These are phyloP conservation scores for Cephus cinctus DNA, from an alignment of 1,140 invertebrate genomes.

Conservation along the genomic window DNA sequence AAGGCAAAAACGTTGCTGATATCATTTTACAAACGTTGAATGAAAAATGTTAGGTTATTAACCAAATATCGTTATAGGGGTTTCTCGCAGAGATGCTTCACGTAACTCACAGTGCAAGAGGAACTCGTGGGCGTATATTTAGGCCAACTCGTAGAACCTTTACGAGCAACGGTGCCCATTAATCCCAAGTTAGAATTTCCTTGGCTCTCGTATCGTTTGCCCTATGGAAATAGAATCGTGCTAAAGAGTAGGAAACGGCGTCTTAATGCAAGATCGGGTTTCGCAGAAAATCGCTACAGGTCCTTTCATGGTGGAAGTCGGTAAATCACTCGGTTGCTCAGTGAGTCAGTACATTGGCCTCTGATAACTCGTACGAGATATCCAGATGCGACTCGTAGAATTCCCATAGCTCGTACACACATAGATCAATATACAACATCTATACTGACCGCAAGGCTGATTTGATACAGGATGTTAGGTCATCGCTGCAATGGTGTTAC, in stretches of 20 bases:
- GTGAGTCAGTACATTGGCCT: too few species aligned
- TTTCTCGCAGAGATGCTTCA: neutral
- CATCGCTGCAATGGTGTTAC: conserved; percentile 16
- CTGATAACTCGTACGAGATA: too few species aligned
- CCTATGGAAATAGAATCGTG: conserved; percentile 37
- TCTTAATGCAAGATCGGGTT: conserved; percentile 36
- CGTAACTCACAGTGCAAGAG: neutral
- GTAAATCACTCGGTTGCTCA: too few species aligned
- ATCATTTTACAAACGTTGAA: neutral
- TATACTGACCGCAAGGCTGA: conserved; percentile 16
- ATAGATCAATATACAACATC: too few species aligned
- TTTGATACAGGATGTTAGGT: conserved; percentile 31
- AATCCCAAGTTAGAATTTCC: conserved; percentile 39
- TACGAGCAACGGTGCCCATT: conserved; percentile 44
- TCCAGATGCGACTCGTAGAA: too few species aligned
- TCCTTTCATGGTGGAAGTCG: too few species aligned
- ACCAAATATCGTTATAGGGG: conserved; percentile 1
- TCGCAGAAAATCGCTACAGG: too few species aligned
- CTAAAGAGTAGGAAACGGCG: conserved; percentile 28
- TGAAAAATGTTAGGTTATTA: neutral
- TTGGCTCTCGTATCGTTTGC: conserved; percentile 24
- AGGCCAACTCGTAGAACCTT: conserved; percentile 43
- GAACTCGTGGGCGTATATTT: conserved; percentile 31
- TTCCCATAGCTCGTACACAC: too few species aligned
- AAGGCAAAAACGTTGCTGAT: neutral